These are phyloP conservation scores for Platichthys stellatus DNA, from an alignment of 2,113 vertebrate genomes.

Conservation along the genomic window DNA sequence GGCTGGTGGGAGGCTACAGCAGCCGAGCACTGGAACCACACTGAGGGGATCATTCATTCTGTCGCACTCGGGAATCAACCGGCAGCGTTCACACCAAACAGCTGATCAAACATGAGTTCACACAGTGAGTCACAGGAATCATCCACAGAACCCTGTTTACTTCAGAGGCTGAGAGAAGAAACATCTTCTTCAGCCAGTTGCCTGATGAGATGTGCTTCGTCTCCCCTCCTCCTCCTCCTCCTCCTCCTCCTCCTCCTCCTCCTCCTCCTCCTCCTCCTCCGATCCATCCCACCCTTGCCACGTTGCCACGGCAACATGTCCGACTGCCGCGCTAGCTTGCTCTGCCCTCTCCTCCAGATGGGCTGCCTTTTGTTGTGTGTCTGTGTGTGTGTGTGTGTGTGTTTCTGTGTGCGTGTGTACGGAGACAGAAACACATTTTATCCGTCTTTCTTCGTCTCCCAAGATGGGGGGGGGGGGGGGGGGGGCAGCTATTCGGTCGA, in stretches of 20 bases:
- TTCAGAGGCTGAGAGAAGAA: constrained; percentile 3
- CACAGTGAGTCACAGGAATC: not conserved
- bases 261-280: not conserved
- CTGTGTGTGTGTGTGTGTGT: constrained; percentile 22
- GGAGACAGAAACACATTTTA: constrained; percentile 31
- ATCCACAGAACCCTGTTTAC: no score
- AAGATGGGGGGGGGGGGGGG: not conserved
- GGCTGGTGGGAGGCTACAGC: not conserved
- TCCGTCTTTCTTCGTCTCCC: constrained; percentile 1
- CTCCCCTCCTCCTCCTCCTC: not conserved
- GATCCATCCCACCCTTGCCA: constrained; percentile 57
- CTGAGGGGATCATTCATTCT: not conserved
- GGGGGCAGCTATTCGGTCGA: not conserved
- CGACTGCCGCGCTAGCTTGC: constrained; percentile 58
- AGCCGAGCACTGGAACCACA: not conserved
- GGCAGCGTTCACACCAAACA: not conserved
- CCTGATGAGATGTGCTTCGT: constrained; percentile 6
- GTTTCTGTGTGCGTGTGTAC: constrained; percentile 19
- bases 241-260: not conserved
- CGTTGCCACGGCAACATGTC: constrained; percentile 72
- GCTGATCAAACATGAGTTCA: not conserved
- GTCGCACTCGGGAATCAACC: not conserved
- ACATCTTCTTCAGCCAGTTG: constrained; percentile 22
- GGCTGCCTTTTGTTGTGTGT: constrained; percentile 59
- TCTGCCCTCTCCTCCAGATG: constrained; percentile 72